phyloP scores from a whole-genome alignment of 2,888 invertebrate species.

The Tipula unca region DNA sequence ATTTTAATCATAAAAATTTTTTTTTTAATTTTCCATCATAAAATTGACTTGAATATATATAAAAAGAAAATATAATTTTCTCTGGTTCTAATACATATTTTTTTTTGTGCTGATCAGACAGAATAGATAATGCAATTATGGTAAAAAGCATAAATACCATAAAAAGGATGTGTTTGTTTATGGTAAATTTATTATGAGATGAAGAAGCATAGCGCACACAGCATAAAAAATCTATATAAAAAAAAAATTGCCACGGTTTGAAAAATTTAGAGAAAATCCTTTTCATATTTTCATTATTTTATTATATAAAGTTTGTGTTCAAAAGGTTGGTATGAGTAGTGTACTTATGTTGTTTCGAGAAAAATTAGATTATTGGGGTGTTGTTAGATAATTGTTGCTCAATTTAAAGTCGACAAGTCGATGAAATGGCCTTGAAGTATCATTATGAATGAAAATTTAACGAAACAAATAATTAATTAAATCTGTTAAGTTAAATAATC shows the following conservation, averaged over 20 bases:
- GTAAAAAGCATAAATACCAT: conserved; percentile 17
- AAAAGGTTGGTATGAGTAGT: background rate
- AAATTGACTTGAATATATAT: conserved; percentile 1
- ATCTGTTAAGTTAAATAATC: background rate
- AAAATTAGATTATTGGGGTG: background rate
- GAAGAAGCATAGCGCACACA: conserved; percentile 1
- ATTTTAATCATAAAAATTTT: background rate
- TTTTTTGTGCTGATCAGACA: conserved; percentile 20
- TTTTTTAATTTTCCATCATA: conserved; percentile 15
- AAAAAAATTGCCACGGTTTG: conserved; percentile 8
- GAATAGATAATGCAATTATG: conserved; percentile 21
- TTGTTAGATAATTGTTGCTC: background rate
- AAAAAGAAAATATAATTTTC: conserved; percentile 15
- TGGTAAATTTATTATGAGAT: conserved; percentile 8
- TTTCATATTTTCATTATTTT: background rate
- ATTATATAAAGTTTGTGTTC: background rate
- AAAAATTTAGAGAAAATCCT: background rate
- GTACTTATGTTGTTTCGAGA: background rate
- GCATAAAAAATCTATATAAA: conserved; percentile 8
- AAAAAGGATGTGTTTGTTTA: conserved; percentile 14
- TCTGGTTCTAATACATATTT: conserved; percentile 14
- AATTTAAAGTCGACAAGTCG: background rate
- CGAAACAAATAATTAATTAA: background rate
- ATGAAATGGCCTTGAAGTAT: background rate
- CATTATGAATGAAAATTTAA: background rate